Conservation (phyloP, 2,888 invertebrate species). For the Stenurella melanura region DNA sequence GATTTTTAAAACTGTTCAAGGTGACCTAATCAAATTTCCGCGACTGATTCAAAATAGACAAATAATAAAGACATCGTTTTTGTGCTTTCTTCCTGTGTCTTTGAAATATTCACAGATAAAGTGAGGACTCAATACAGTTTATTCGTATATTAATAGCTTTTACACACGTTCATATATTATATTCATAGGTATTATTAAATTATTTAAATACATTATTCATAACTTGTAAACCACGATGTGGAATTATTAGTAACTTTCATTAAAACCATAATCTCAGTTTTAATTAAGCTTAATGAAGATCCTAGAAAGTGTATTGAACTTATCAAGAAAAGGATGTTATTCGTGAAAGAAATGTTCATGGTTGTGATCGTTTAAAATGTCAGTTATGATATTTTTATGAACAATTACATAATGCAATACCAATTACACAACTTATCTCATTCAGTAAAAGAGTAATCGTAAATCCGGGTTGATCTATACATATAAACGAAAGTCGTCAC, state of each 20-base stretch:
- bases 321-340: conserved; percentile 1
- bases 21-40: too few relatives aligned
- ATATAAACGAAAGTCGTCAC: background rate
- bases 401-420: background rate
- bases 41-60: too few relatives aligned
- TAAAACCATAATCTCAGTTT: background rate
- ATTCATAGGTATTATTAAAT: background rate
- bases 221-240: background rate
- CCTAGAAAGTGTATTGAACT: conserved; percentile 1
- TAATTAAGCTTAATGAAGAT: conserved; percentile 2
- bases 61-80: too few relatives aligned
- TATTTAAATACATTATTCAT: background rate
- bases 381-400: background rate
- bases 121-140: too few relatives aligned
- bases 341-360: background rate
- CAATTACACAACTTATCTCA: background rate
- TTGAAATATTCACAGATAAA: too few relatives aligned
- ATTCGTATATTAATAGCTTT: too few relatives aligned
- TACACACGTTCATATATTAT: background rate
- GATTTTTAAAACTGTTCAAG: too few relatives aligned
- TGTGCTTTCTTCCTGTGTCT: too few relatives aligned
- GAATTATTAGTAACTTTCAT: background rate
- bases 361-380: background rate
- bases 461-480: background rate
- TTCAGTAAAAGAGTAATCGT: background rate